These are phyloP conservation scores for Arenicola marina DNA, from an alignment of 2,888 invertebrate species.

Conservation along the genomic window DNA sequence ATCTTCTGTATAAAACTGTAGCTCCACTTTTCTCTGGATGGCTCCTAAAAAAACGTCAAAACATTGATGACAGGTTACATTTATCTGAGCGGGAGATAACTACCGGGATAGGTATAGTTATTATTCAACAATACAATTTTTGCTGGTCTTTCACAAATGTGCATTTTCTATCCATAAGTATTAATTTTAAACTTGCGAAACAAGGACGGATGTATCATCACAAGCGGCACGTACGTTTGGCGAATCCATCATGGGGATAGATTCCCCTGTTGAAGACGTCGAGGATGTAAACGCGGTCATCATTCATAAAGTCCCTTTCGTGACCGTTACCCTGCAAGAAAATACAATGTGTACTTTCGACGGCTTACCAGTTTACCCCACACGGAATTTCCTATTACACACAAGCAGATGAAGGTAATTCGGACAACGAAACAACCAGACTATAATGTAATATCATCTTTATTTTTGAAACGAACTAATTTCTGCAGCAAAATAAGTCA, in stretches of 20 bases:
- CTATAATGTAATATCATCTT: too few relatives aligned
- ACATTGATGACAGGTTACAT: background rate
- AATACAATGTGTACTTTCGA: too few relatives aligned
- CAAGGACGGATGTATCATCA: too few relatives aligned
- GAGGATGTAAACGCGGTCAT: conserved; percentile 78
- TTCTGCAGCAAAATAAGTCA: background rate
- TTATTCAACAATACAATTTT: background rate
- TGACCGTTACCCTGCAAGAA: conserved; percentile 86
- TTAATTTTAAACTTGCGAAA: background rate
- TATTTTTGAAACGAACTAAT: conserved; percentile 1
- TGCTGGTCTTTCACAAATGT: background rate
- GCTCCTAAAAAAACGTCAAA: conserved; percentile 60
- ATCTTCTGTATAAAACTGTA: conserved; percentile 70
- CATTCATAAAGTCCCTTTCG: conserved; percentile 76
- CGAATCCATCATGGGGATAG: conserved; percentile 77
- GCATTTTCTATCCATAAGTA: background rate
- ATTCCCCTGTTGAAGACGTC: conserved; percentile 84
- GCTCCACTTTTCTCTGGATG: conserved; percentile 74
- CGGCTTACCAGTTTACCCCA: too few relatives aligned
- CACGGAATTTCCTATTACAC: too few relatives aligned
- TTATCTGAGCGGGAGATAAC: background rate
- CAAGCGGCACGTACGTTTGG: conserved; percentile 65
- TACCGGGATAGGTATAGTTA: background rate
- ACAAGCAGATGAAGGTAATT: too few relatives aligned
- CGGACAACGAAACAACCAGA: too few relatives aligned